Base-by-base conservation (phyloP, 2,888 invertebrate genomes). In the Agrotis ipsilon region DNA sequence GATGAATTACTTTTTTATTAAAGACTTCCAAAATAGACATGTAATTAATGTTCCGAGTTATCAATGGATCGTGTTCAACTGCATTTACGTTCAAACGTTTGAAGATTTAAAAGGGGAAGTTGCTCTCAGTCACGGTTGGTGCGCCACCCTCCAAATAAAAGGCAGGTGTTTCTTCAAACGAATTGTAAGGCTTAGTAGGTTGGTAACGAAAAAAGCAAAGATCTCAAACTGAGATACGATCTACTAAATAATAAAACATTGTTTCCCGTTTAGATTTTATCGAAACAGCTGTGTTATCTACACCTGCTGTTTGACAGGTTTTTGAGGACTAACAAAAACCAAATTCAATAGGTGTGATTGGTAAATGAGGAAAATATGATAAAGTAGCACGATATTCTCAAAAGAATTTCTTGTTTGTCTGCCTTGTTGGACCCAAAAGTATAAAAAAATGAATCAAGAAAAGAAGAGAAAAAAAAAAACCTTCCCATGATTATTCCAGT, bases 1-100 rank as follows among this genome's bases (percentile, higher is more conserved):
- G 82, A 80, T 82, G 57, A 49, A 74, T 68, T 80, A 74, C 66
- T 77, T 85, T 82, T 86, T 87, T 82, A 83, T 71, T 67, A 48
- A 32, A 54, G 49, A 24, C 21, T 60, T 45, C 49, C 2, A 39
- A 68, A 70, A 69, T 68, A 57, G 43, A 49, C 32, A n/a, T 19
- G 18, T 58, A 49, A 60, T 63, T 58, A 67, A 57, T 55, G 45
- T 48, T 62, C 19, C n/a, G 45, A 21, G 21, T 39, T 58, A 65
- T 55, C 43, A 39, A 51, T 77, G 19, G 39, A 49, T 58, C 60
- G 49, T 57, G 11, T 60, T 59, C 45, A 78, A 43, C 19, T 24
- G n/a, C 55, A 46, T 18, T 61, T 64, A 21, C 11, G 19, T 54
- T 59, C 46, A 57, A 73, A 61, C 13, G 39, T 60, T 65, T 65